Evolutionary conservation across 2,888 invertebrate genomes (phyloP).

Genomic region (Holacanthella duospinosa): DNA sequence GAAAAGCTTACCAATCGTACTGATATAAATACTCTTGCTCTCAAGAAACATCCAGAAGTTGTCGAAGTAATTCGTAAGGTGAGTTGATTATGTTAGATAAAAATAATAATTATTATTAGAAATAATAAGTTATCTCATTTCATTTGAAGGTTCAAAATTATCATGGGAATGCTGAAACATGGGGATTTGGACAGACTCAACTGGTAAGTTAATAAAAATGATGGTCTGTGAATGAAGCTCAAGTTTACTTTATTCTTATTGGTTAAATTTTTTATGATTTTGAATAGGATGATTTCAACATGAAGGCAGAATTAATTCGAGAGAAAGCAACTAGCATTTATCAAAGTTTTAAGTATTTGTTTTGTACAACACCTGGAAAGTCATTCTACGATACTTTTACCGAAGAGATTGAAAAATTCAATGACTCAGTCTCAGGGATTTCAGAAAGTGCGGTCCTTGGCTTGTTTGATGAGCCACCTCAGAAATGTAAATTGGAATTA

Average conservation of each 20-base stretch:
- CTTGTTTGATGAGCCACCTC: constrained; percentile 52
- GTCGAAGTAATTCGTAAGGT: constrained; percentile 64
- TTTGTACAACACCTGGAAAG: constrained; percentile 17
- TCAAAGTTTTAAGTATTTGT: constrained; percentile 46
- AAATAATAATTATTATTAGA: not conserved
- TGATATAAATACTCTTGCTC: constrained; percentile 59
- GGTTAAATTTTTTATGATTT: constrained; percentile 15
- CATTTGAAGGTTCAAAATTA: constrained; percentile 54
- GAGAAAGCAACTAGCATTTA: constrained; percentile 56
- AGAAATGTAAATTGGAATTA: not conserved
- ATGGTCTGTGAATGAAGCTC: not conserved
- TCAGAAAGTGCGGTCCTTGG: constrained; percentile 51
- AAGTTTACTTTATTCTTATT: constrained; percentile 13
- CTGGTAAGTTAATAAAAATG: constrained; percentile 40
- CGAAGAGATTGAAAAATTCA: constrained; percentile 53
- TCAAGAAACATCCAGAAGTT: constrained; percentile 64
- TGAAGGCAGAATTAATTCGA: constrained; percentile 59
- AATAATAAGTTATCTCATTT: constrained; percentile 2
- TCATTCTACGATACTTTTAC: constrained; percentile 19
- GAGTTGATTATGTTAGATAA: constrained; percentile 20
- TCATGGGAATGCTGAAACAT: constrained; percentile 64
- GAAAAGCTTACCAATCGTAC: constrained; percentile 50
- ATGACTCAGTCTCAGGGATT: constrained; percentile 54
- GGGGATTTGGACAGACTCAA: constrained; percentile 56
- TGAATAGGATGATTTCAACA: constrained; percentile 48